Conservation (phyloP, 2,888 invertebrate genomes). For the Cheilosia vernalis region DNA sequence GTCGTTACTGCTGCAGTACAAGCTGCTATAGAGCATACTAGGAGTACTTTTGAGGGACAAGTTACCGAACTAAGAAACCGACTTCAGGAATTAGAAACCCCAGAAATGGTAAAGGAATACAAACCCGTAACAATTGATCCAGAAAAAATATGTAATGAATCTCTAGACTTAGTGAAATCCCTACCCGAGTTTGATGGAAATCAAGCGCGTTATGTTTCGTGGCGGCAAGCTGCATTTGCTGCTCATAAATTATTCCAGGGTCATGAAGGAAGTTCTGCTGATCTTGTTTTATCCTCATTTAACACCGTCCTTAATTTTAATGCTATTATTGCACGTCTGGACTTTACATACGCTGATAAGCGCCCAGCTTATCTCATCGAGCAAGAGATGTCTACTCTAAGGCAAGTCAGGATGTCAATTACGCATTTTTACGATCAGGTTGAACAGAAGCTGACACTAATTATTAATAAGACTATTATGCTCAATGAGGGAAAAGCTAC, state of each 20-base stretch:
- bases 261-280: too few species aligned
- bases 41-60: neutral
- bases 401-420: constrained; percentile 54
- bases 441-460: constrained; percentile 59
- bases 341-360: constrained; percentile 68
- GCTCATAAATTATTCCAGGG: neutral
- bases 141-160: neutral
- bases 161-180: neutral
- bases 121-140: neutral
- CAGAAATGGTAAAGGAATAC: neutral
- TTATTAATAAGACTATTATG: constrained; percentile 72
- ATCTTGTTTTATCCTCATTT: neutral
- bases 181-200: neutral
- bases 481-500: constrained; percentile 23
- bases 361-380: constrained; percentile 52
- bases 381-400: constrained; percentile 63
- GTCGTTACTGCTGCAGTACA: too few species aligned
- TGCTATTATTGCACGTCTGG: constrained; percentile 25
- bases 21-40: too few species aligned
- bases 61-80: neutral
- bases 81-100: neutral
- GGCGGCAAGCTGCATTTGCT: neutral
- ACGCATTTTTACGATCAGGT: constrained; percentile 67
- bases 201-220: neutral
- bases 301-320: neutral